Evolutionary conservation across 1,140 invertebrate species (phyloP), one percentile per base, ranked within the genome.

Genomic region (Diabrotica virgifera): DNA sequence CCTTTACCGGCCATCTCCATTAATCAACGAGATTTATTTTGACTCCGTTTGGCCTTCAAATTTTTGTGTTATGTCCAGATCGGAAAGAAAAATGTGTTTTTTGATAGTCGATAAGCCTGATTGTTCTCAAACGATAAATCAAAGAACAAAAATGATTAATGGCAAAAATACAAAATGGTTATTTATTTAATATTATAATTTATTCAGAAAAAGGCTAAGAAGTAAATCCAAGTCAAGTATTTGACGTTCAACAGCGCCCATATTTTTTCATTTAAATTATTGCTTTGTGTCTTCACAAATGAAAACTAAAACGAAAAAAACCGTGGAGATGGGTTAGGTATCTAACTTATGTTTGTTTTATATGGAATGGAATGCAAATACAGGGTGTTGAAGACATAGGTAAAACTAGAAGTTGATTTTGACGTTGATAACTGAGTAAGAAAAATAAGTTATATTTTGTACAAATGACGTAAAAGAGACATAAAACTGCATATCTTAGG

Each of bases 111-210:
- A 59, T 59, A 40, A 59, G 38, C 38, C 11, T 40, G 12, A 59
- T 46, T 46, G 40, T 46, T 46, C n/a, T 6, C 8, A 46, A 10
- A 46, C 40, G 8, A 46, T 46, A 46, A 46, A 46, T 46, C 56
- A 14, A 64, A 59, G 57, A 7, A 54, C 54, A 38, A 57, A 64
- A 57, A 56, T 65, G 59, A 65, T 65, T 57, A 51, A 35, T 36
- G 12, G 59, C 52, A 38, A n/a, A 53, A 50, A 56, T 57, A 59
- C 63, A 65, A 50, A 59, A 59, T 59, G 24, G 50, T 24, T n/a
- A 36, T 62, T 62, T 54, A 55, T 46, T 46, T 46, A 46, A 46
- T n/a, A 46, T 46, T 46, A 46, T 46, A 46, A 46, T 46, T 46
- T 46, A 46, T 46, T 46, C 40, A 46, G 40, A 46, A 46, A 24